phyloP scores from a whole-genome alignment of 2,797 vertebrate species.

The Gymnocypris eckloni region DNA sequence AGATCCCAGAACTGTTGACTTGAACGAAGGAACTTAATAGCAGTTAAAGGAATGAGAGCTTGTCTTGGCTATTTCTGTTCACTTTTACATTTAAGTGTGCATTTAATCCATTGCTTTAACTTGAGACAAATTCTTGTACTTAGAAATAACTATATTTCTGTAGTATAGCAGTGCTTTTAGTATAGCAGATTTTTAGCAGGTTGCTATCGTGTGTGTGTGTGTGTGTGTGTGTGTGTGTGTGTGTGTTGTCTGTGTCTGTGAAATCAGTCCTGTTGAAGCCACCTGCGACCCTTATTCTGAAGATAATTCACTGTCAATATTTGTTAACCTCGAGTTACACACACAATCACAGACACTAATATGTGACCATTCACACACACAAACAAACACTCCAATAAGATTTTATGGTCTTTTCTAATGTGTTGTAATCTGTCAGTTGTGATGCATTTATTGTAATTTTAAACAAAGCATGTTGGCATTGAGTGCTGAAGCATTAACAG shows the following conservation, averaged over 20 bases:
- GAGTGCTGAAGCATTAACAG: neutral
- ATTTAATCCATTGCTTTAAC: neutral
- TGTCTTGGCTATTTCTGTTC: neutral
- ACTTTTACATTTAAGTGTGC: neutral
- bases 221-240: conserved; percentile 3
- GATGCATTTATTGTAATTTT: neutral
- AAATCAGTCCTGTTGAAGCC: conserved; percentile 69
- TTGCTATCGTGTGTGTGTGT: neutral
- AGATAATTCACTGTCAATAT: conserved; percentile 80
- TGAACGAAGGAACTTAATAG: neutral
- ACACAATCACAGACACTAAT: conserved; percentile 50
- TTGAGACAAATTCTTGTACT: neutral
- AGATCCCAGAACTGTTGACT: neutral
- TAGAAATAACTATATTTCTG: neutral
- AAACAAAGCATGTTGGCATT: neutral
- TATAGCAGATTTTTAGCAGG: neutral
- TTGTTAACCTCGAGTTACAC: conserved; percentile 73
- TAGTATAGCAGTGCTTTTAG: neutral
- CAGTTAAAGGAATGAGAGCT: neutral
- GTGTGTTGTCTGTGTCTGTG: conserved; percentile 25
- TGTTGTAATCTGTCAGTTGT: conserved; percentile 14
- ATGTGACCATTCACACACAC: conserved; percentile 25
- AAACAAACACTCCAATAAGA: conserved; percentile 11
- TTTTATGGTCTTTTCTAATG: neutral
- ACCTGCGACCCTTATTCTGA: conserved; percentile 76